A percentile compares a stretch with the other conserved stretches of the same genome.
These are phyloP conservation scores for Phthorimaea operculella DNA, from an alignment of 1,140 invertebrate species.

Conservation along the genomic window DNA sequence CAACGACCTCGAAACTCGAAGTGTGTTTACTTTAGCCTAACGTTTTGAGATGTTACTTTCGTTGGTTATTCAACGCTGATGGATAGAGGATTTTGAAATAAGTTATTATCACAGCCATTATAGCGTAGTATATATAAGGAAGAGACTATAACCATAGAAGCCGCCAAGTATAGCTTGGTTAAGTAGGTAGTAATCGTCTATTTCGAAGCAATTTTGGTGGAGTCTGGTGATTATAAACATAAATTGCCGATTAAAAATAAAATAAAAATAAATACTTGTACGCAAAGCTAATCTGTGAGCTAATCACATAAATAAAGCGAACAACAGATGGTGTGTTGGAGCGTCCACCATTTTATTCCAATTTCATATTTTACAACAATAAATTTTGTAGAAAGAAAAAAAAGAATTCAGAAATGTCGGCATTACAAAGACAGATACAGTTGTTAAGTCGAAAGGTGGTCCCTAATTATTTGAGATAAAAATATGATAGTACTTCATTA, in stretches of 20 bases:
- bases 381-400: constrained; percentile 48
- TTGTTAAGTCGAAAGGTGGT: constrained; percentile 55
- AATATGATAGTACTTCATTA: constrained; percentile 61
- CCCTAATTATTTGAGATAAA: constrained; percentile 61
- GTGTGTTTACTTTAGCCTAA: constrained; percentile 22
- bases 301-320: constrained; percentile 59
- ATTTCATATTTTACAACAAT: constrained; percentile 57
- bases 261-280: constrained; percentile 32
- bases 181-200: background rate
- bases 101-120: too few relatives aligned
- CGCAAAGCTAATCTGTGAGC: constrained; percentile 45
- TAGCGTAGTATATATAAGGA: background rate
- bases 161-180: background rate
- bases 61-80: constrained; percentile 30
- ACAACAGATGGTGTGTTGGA: constrained; percentile 46
- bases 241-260: constrained; percentile 56
- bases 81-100: background rate
- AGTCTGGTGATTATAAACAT: constrained; percentile 37
- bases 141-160: background rate
- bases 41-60: constrained; percentile 48
- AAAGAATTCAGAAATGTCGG: constrained; percentile 42
- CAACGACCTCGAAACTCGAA: constrained; percentile 43
- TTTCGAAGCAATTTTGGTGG: background rate
- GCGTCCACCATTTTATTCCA: constrained; percentile 13
- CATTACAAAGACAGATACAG: constrained; percentile 52